Percentiles rank a stretch among this genome's conserved stretches.
phyloP scores from a whole-genome alignment of 2,888 invertebrate genomes.

The Zygaena filipendulae region DNA sequence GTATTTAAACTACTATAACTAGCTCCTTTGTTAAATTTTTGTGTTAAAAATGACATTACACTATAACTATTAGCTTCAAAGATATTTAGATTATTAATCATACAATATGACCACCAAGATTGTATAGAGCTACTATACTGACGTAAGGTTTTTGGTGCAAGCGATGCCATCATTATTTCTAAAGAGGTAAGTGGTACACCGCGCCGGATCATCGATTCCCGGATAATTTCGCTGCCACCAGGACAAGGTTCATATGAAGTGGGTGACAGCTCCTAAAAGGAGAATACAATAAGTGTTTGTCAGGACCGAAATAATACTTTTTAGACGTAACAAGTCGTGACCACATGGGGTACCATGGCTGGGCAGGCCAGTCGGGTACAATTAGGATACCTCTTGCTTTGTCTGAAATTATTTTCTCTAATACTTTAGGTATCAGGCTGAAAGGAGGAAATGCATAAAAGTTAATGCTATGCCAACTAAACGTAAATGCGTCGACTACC shows the following conservation, averaged over 20 bases:
- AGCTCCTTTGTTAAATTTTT: slow-evolving; percentile 17
- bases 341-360: slow-evolving; percentile 9
- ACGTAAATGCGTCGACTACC: too few relatives aligned
- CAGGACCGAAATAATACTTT: too few relatives aligned
- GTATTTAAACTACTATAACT: slow-evolving; percentile 18
- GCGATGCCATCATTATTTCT: slow-evolving; percentile 7
- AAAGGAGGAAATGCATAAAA: slow-evolving; percentile 16
- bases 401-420: slow-evolving; percentile 11
- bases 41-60: slow-evolving; percentile 14
- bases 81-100: slow-evolving; percentile 1
- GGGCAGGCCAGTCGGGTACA: slow-evolving; percentile 11
- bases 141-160: slow-evolving; percentile 3
- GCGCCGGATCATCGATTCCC: slow-evolving; percentile 3
- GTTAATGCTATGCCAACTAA: slow-evolving; percentile 3
- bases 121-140: slow-evolving; percentile 8
- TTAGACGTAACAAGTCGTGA: slow-evolving; percentile 1
- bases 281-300: too few relatives aligned
- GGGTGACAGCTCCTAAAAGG: background rate
- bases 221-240: slow-evolving; percentile 7
- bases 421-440: slow-evolving; percentile 5
- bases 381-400: slow-evolving; percentile 10
- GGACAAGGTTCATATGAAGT: slow-evolving; percentile 3
- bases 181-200: slow-evolving; percentile 4
- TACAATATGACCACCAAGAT: slow-evolving; percentile 4
- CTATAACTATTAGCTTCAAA: background rate